Evolutionary conservation across 1,140 invertebrate genomes (phyloP).

Genomic region (Procambarus clarkii): DNA sequence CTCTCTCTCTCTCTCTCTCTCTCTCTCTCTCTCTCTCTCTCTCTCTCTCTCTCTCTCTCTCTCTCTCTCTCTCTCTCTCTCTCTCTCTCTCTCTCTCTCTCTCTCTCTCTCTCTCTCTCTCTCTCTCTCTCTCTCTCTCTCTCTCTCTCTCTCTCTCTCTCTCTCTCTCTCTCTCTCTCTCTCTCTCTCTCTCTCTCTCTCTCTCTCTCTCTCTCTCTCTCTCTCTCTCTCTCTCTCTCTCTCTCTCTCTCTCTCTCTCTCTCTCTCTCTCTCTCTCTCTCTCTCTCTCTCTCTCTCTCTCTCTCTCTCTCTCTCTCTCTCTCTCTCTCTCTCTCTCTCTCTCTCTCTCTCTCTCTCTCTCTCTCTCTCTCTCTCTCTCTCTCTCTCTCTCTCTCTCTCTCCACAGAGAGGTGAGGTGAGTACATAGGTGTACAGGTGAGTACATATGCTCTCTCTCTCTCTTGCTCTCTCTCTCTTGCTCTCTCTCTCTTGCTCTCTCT

Average conservation of each 20-base stretch:
- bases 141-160: neutral
- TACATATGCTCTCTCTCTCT: too few species aligned
- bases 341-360: neutral
- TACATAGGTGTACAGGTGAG: too few species aligned
- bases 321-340: slow-evolving; percentile 14
- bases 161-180: neutral
- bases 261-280: slow-evolving; percentile 16
- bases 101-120: neutral
- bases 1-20: too few species aligned
- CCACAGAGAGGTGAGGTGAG: neutral
- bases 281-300: neutral
- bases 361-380: neutral
- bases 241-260: neutral
- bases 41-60: slow-evolving; percentile 38
- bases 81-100: slow-evolving; percentile 11
- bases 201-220: slow-evolving; percentile 19
- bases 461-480: too few species aligned
- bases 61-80: slow-evolving; percentile 47
- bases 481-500: too few species aligned
- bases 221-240: slow-evolving; percentile 13
- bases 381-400: neutral
- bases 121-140: slow-evolving; percentile 9
- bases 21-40: slow-evolving; percentile 26
- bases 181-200: slow-evolving; percentile 16
- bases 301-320: neutral